A percentile compares a stretch with the other conserved stretches of the same genome.
Evolutionary conservation across 1,140 invertebrate genomes (phyloP).

Genomic region (Zaprionus tsacasi): DNA sequence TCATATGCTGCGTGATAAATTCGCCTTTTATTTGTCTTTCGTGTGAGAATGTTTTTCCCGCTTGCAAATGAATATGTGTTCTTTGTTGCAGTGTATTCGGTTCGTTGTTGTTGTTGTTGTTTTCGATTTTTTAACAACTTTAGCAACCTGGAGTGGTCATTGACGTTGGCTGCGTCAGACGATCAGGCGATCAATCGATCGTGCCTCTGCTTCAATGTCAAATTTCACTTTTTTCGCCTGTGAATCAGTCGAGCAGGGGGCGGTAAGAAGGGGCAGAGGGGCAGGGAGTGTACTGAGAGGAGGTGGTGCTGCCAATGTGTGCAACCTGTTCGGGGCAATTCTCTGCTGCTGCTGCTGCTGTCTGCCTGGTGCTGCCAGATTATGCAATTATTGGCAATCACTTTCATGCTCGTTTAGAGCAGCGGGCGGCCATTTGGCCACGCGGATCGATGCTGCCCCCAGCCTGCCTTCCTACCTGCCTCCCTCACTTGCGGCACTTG

Average conservation of each 20-base stretch:
- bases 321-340: constrained; percentile 72
- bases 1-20: constrained; percentile 80
- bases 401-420: constrained; percentile 79
- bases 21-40: constrained; percentile 77
- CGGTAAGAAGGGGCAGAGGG: neutral
- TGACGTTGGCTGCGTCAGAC: constrained; percentile 41
- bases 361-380: constrained; percentile 51
- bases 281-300: neutral
- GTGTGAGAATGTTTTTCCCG: constrained; percentile 69
- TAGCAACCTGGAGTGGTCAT: constrained; percentile 59
- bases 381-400: constrained; percentile 82
- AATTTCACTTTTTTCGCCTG: constrained; percentile 67
- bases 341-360: constrained; percentile 42
- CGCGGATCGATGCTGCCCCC: neutral
- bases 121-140: constrained; percentile 35
- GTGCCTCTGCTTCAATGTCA: constrained; percentile 67
- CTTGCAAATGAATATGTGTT: constrained; percentile 57
- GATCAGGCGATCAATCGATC: constrained; percentile 43
- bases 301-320: constrained; percentile 2
- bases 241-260: constrained; percentile 31
- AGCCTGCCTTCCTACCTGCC: constrained; percentile 13
- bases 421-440: constrained; percentile 57
- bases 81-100: constrained; percentile 56
- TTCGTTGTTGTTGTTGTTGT: constrained; percentile 31
- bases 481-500: constrained; percentile 8